A percentile compares a stretch with the other conserved stretches of the same genome.
Evolutionary conservation across 2,113 vertebrate genomes (phyloP).

Genomic region (Oenanthe melanoleuca): DNA sequence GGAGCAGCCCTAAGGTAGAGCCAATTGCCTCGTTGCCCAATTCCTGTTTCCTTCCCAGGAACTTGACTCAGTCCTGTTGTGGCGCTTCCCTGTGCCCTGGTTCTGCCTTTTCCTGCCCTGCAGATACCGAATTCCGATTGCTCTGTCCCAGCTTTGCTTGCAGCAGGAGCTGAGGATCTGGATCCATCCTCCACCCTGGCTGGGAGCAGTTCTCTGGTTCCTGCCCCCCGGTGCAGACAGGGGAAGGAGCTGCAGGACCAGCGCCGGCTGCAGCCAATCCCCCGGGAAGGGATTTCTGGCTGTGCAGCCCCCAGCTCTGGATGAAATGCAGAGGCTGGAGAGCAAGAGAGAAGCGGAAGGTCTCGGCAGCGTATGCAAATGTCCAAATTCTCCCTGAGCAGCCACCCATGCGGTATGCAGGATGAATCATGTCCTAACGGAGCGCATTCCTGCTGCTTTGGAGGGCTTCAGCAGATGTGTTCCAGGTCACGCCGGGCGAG

Average conservation of each 20-base stretch:
- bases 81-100: not conserved
- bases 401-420: conserved; percentile 66
- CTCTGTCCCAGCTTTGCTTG: not conserved
- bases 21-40: not conserved
- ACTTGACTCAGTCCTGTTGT: not conserved
- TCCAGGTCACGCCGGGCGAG: conserved; percentile 63
- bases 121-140: not conserved
- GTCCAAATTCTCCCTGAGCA: conserved; percentile 59
- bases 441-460: conserved; percentile 48
- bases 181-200: not conserved
- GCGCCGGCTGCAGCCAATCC: not conserved
- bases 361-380: conserved; percentile 31
- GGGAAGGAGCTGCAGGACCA: not conserved
- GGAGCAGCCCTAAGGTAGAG: not conserved
- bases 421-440: conserved; percentile 65
- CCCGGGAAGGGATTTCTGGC: not conserved
- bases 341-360: not conserved
- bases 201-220: not conserved
- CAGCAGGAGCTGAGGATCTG: not conserved
- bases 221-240: fast-evolving
- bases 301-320: fast-evolving
- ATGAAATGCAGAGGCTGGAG: not conserved
- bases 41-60: not conserved
- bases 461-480: conserved; percentile 52
- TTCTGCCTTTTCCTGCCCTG: not conserved